phyloP scores from a whole-genome alignment of 2,888 invertebrate species.

The Euplagia quadripunctaria region DNA sequence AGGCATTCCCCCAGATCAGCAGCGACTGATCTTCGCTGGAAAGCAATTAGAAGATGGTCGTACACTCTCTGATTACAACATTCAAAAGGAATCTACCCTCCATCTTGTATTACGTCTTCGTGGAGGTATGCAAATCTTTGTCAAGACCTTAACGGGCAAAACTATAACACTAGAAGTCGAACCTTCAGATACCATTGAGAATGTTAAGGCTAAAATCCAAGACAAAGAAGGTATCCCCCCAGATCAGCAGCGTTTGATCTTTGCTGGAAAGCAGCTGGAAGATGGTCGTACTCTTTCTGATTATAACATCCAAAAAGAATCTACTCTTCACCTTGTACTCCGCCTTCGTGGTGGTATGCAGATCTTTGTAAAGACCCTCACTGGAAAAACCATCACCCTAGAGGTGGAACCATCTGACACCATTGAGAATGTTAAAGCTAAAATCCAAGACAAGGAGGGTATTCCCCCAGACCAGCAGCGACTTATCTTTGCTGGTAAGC shows the following conservation, averaged over 20 bases:
- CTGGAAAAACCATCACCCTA: constrained; percentile 70
- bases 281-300: constrained; percentile 57
- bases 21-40: constrained; percentile 56
- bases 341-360: constrained; percentile 64
- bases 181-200: constrained; percentile 95
- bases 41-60: constrained; percentile 58
- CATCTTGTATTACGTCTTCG: constrained; percentile 56
- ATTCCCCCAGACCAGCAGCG: constrained; percentile 77
- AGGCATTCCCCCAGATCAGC: constrained; percentile 60
- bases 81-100: constrained; percentile 57
- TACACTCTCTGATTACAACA: constrained; percentile 56
- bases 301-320: constrained; percentile 59
- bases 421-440: constrained; percentile 76
- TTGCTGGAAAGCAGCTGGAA: constrained; percentile 59
- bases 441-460: constrained; percentile 76
- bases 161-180: constrained; percentile 95
- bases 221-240: constrained; percentile 93
- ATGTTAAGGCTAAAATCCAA: constrained; percentile 95
- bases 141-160: constrained; percentile 95
- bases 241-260: constrained; percentile 88
- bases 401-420: constrained; percentile 75
- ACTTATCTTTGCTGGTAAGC: constrained; percentile 74
- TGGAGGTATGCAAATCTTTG: constrained; percentile 93
- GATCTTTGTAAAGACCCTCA: constrained; percentile 68
- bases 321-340: constrained; percentile 56